A percentile compares a stretch with the other conserved stretches of the same genome.
Conservation (phyloP, 2,113 vertebrate species). For the Gambusia holbrooki region DNA sequence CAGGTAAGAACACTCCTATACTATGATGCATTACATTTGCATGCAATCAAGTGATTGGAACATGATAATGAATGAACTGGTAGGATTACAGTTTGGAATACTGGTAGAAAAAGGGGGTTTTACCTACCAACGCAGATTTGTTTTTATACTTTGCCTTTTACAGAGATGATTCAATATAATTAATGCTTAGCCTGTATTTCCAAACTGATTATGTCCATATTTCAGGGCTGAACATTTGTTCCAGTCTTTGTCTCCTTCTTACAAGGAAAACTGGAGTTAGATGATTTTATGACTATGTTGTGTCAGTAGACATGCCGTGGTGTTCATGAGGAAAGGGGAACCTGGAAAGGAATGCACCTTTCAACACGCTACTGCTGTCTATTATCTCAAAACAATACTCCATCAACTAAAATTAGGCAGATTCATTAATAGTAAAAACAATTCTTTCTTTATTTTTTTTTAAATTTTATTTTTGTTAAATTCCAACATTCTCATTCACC, state of each 20-base stretch:
- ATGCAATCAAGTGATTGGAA: too few relatives aligned
- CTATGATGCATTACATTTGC: background rate
- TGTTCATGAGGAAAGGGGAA: background rate
- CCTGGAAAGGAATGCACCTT: conserved; percentile 24
- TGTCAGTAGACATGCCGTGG: background rate
- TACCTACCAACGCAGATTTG: too few relatives aligned
- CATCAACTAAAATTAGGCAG: conserved; percentile 56
- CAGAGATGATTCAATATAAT: background rate
- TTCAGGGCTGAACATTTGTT: background rate
- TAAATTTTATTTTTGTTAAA: too few relatives aligned
- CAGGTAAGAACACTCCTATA: background rate
- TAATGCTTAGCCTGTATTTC: background rate
- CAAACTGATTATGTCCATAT: background rate
- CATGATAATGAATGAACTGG: background rate
- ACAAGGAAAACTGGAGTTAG: background rate
- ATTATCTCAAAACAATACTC: conserved; percentile 9
- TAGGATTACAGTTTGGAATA: background rate
- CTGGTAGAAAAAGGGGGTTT: too few relatives aligned
- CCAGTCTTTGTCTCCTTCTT: background rate
- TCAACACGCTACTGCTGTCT: conserved; percentile 76
- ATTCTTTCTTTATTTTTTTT: conserved; percentile 9
- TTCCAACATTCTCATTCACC: conserved; percentile 52
- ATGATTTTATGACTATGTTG: background rate
- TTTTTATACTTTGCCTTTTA: too few relatives aligned
- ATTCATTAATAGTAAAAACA: conserved; percentile 78